Conservation (phyloP, 2,797 vertebrate species). For the Momotus momota region DNA sequence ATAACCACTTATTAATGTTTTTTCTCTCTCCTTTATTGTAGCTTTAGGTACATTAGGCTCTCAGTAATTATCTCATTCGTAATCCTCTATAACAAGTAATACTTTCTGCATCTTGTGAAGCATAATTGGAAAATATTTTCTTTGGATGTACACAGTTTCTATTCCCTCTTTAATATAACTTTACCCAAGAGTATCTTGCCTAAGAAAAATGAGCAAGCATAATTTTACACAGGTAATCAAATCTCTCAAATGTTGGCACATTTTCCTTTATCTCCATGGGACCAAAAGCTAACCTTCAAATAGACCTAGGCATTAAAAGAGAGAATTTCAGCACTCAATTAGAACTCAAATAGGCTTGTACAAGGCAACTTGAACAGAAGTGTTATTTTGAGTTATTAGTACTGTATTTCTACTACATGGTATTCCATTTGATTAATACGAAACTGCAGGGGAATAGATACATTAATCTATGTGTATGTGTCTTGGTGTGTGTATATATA, state of each 20-base stretch:
- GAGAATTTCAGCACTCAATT: conserved; percentile 82
- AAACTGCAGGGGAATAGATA: neutral
- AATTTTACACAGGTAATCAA: conserved; percentile 85
- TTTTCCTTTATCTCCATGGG: conserved; percentile 86
- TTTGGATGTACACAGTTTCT: conserved; percentile 66
- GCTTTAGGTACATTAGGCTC: conserved; percentile 60
- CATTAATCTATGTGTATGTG: neutral
- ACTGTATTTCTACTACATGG: conserved; percentile 72
- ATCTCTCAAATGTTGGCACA: conserved; percentile 83
- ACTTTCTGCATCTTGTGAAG: conserved; percentile 66
- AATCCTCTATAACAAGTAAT: conserved; percentile 73
- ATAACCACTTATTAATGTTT: conserved; percentile 76
- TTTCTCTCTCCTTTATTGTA: conserved; percentile 60
- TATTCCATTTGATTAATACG: neutral
- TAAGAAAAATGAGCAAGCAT: conserved; percentile 76
- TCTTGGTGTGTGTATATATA: neutral
- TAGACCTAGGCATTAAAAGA: conserved; percentile 79
- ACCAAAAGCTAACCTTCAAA: conserved; percentile 83
- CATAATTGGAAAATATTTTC: conserved; percentile 80
- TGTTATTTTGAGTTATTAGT: conserved; percentile 69
- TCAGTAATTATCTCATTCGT: conserved; percentile 78
- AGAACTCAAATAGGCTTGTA: conserved; percentile 83
- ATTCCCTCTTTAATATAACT: conserved; percentile 80
- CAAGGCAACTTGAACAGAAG: conserved; percentile 84
- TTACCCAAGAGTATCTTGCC: conserved; percentile 76